Evolutionary conservation across 2,888 invertebrate species (phyloP), one percentile per base, ranked within the genome.

Genomic region (Phortica okadai): DNA sequence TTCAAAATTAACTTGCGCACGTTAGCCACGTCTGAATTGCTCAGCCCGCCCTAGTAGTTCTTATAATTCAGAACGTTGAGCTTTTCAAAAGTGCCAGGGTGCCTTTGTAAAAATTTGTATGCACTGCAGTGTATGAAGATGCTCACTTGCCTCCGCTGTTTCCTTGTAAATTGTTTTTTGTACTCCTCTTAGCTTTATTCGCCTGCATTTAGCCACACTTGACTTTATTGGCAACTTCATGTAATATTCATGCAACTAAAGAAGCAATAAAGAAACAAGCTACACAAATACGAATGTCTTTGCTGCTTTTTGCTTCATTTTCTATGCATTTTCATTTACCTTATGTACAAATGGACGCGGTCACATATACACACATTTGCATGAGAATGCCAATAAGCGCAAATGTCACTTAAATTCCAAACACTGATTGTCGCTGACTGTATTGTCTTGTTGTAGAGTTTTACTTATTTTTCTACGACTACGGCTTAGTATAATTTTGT

Each of bases 191-290:
- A 8, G 25, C 45, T 62, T 8, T n/a, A 11, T 33, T 8, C 25
- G 59, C 11, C 50, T 10, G 59, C 59, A 74, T 72, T 62, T 56
- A 56, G 11, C 10, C 85, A 86, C 88, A 88, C 87, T 84, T 83
- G 89, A 87, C 86, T 88, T 88, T 88, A 88, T 88, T 88, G 88
- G 86, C 89, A 89, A 89, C 89, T 85, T 88, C 88, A 89, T 88
- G 85, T 84, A 88, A 89, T 86, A 88, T 88, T 88, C 84, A 89
- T 56, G 79, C 76, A 88, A 87, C 50, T 67, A 56, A 84, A 88
- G 84, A 84, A 87, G 50, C 59, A 16, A 21, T 59, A 3, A 16
- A 59, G 21, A 6, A 62, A 50, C 14, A 50, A 16, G 62, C 5
- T 7, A 10, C 54, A 64, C 70, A 66, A 33, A 33, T 33, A 5